These are phyloP conservation scores for Pristis pectinata DNA, from an alignment of 2,797 vertebrate species.

Conservation along the genomic window DNA sequence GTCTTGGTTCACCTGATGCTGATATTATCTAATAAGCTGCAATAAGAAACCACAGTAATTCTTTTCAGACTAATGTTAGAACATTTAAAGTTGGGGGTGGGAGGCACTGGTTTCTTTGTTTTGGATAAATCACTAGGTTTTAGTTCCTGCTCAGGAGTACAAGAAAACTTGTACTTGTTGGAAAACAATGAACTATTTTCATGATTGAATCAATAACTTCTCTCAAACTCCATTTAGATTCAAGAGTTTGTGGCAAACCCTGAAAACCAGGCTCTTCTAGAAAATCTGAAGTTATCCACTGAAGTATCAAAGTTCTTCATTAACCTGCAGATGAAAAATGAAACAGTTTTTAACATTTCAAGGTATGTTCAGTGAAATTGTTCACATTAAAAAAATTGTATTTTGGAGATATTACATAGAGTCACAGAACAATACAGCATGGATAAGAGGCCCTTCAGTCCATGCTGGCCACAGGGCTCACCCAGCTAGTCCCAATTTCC, in stretches of 20 bases:
- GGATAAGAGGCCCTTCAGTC: no score
- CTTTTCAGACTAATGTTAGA: background rate
- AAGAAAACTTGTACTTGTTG: background rate
- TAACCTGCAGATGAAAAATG: background rate
- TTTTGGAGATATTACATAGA: slow-evolving; percentile 9
- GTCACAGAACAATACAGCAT: no score
- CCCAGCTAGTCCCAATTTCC: no score
- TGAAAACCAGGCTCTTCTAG: slow-evolving; percentile 6
- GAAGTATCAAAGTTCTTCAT: slow-evolving; percentile 3
- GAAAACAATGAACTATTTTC: background rate
- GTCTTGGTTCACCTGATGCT: background rate
- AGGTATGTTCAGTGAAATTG: background rate
- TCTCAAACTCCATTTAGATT: slow-evolving; percentile 9
- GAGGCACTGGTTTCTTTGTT: background rate
- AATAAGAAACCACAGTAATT: background rate
- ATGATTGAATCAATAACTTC: background rate
- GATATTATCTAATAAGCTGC: background rate
- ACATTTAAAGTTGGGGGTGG: background rate
- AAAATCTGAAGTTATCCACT: background rate
- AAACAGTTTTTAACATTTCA: background rate
- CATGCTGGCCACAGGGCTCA: no score
- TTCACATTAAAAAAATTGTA: background rate
- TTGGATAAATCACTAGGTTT: background rate
- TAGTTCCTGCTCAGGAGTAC: background rate
- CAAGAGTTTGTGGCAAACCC: background rate